These are phyloP conservation scores for Physeter macrocephalus DNA, from an alignment of 2,113 vertebrate genomes.

Conservation along the genomic window DNA sequence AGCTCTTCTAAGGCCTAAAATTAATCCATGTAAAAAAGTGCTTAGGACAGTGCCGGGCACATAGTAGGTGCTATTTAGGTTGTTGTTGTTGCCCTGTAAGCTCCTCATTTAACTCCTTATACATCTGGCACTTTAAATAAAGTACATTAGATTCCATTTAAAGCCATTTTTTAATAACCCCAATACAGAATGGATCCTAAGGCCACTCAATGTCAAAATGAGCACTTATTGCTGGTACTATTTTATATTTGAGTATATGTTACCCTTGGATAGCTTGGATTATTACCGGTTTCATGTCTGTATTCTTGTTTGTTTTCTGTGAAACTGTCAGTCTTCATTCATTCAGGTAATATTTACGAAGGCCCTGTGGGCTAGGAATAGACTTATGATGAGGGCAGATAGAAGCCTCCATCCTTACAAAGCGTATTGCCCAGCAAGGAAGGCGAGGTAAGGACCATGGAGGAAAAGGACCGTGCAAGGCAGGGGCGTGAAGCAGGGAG, in stretches of 20 bases:
- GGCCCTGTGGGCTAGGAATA: not conserved
- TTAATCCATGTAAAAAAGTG: not conserved
- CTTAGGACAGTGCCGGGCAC: not conserved
- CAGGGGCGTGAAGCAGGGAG: not conserved
- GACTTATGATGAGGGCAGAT: not conserved
- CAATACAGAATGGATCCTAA: not conserved
- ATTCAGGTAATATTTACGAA: not conserved
- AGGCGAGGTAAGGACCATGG: fast-evolving
- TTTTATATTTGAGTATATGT: not conserved
- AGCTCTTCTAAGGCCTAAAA: not conserved
- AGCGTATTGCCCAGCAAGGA: no score
- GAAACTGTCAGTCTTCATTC: not conserved
- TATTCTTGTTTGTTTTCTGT: not conserved
- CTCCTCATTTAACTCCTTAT: not conserved
- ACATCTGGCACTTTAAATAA: not conserved
- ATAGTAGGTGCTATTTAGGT: not conserved
- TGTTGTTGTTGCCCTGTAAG: not conserved
- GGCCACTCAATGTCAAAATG: not conserved
- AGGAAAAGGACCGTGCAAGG: not conserved
- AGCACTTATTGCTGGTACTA: not conserved
- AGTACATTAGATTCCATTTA: not conserved
- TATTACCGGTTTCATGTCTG: not conserved
- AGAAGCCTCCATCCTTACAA: not conserved
- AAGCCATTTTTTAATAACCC: not conserved
- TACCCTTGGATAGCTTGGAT: not conserved